A percentile compares a stretch with the other conserved stretches of the same genome.
Conservation (phyloP, 2,113 vertebrate species). For the Oenanthe melanoleuca region DNA sequence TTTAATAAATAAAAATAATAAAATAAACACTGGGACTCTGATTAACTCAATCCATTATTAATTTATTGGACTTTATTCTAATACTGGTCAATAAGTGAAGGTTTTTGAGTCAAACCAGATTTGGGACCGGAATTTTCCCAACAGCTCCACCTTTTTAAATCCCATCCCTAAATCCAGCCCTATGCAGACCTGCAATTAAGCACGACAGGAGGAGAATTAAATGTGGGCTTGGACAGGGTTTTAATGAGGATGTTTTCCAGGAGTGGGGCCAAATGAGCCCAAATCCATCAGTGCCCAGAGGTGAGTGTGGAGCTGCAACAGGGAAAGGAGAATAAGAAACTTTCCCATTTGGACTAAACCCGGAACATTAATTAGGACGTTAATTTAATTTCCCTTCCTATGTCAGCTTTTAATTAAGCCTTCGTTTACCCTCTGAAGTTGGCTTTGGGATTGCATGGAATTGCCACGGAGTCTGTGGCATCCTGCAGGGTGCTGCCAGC, state of each 20-base stretch:
- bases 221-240: not conserved
- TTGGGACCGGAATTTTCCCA: not conserved
- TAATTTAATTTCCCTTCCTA: slow-evolving; percentile 24
- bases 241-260: slow-evolving; percentile 44
- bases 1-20: too few species aligned
- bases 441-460: not conserved
- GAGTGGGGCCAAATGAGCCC: slow-evolving; percentile 11
- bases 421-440: not conserved
- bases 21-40: fast-evolving
- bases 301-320: not conserved
- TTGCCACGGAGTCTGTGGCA: not conserved
- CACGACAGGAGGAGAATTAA: not conserved
- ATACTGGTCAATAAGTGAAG: fast-evolving
- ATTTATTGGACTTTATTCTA: not conserved
- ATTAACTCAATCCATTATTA: not conserved
- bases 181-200: not conserved
- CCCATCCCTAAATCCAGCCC: not conserved
- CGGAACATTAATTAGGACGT: slow-evolving; percentile 27
- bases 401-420: slow-evolving; percentile 50
- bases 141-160: not conserved
- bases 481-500: fast-evolving
- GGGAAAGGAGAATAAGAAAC: not conserved
- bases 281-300: slow-evolving; percentile 30
- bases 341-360: slow-evolving; percentile 11
- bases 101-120: not conserved